Evolutionary conservation across 2,113 vertebrate genomes (phyloP).

Genomic region (Bubalus kerabau): DNA sequence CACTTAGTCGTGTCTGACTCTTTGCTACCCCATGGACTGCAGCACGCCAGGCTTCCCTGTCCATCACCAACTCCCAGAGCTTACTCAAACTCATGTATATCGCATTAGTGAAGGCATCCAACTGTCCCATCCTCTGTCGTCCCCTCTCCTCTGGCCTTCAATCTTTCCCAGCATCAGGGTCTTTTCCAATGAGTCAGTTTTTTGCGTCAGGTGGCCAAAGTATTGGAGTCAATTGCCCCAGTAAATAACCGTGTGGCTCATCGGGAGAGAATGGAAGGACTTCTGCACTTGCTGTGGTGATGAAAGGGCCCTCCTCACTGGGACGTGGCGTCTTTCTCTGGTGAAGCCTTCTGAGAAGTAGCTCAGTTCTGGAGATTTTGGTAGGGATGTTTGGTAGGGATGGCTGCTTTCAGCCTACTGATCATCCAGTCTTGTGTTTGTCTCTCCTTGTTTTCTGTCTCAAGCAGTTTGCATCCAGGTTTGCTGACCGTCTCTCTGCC

Average conservation of each 20-base stretch:
- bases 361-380: neutral
- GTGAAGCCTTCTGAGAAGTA: neutral
- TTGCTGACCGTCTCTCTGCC: too few relatives aligned
- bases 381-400: neutral
- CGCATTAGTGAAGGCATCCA: too few relatives aligned
- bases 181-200: too few relatives aligned
- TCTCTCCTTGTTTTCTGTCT: neutral
- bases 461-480: too few relatives aligned
- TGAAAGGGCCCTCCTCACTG: neutral
- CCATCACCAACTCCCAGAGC: too few relatives aligned
- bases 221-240: rapidly evolving
- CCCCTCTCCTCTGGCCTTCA: rapidly evolving
- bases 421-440: too few relatives aligned
- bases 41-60: too few relatives aligned
- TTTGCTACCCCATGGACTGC: too few relatives aligned
- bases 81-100: too few relatives aligned
- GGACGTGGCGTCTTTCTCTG: too few relatives aligned
- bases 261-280: neutral
- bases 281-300: neutral
- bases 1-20: rapidly evolving
- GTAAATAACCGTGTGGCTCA: neutral
- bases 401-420: neutral
- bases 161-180: too few relatives aligned
- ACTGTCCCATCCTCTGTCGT: neutral
- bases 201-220: neutral